Evolutionary conservation across 2,113 vertebrate species (phyloP).

Genomic region (Pelodiscus sinensis): DNA sequence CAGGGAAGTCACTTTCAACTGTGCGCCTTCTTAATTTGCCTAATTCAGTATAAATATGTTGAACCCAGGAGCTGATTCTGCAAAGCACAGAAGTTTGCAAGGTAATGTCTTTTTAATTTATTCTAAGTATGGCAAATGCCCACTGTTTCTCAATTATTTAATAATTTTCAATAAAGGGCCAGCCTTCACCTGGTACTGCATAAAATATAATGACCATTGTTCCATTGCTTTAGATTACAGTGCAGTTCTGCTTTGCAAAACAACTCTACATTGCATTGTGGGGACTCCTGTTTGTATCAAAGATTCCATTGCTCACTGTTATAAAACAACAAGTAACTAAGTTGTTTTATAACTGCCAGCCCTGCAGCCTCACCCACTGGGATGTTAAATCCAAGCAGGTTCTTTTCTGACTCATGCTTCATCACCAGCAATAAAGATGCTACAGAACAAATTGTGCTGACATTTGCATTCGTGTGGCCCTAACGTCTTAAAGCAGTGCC

Average conservation of each 20-base stretch:
- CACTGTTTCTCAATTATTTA: background rate
- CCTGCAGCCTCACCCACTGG: background rate
- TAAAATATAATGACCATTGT: background rate
- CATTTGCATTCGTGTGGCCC: slow-evolving; percentile 8
- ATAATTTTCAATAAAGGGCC: background rate
- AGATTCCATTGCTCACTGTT: background rate
- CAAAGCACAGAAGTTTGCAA: background rate
- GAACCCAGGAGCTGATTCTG: background rate
- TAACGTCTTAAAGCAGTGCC: background rate
- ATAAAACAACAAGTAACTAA: background rate
- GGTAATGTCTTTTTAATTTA: background rate
- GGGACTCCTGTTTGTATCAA: background rate
- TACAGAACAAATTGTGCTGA: background rate
- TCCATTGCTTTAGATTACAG: background rate
- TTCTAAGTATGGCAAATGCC: background rate
- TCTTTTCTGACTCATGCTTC: background rate
- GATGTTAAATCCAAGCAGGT: background rate
- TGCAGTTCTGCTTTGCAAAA: background rate
- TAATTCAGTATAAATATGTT: background rate
- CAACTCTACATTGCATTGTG: background rate
- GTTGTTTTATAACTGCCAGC: background rate
- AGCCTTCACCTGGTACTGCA: background rate
- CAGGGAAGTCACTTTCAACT: background rate
- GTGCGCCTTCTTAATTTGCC: background rate
- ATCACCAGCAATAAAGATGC: background rate